phyloP scores from a whole-genome alignment of 2,113 vertebrate species.

The Larimichthys crocea region DNA sequence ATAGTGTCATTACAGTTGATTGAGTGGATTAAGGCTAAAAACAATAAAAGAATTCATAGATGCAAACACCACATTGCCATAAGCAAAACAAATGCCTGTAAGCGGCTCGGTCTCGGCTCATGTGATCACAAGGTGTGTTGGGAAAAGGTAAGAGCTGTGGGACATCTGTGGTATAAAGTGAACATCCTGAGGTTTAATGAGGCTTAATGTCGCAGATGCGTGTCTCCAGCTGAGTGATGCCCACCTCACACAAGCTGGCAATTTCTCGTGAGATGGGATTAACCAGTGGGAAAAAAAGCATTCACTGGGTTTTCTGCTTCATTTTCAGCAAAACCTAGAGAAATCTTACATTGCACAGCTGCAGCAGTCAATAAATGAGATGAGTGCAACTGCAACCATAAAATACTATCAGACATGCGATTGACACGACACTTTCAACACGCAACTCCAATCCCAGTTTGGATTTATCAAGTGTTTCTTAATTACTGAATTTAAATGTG shows the following conservation, averaged over 20 bases:
- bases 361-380: not conserved
- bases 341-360: not conserved
- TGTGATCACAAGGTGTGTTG: slow-evolving; percentile 11
- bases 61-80: not conserved
- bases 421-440: not conserved
- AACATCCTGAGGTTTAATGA: slow-evolving; percentile 57
- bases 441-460: not conserved
- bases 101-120: slow-evolving; percentile 5
- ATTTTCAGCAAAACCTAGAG: not conserved
- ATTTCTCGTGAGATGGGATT: slow-evolving; percentile 34
- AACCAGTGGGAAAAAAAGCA: not conserved
- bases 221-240: slow-evolving; percentile 41
- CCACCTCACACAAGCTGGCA: slow-evolving; percentile 14
- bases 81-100: slow-evolving; percentile 9
- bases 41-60: not conserved
- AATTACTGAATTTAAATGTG: not conserved
- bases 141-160: slow-evolving; percentile 21
- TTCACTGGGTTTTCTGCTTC: not conserved
- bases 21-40: not conserved
- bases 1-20: not conserved
- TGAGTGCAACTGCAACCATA: not conserved
- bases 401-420: not conserved
- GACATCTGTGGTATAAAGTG: slow-evolving; percentile 33
- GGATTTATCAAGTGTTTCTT: not conserved
- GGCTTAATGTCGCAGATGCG: slow-evolving; percentile 62